A percentile compares a stretch with the other conserved stretches of the same genome.
Conservation (phyloP, 2,797 vertebrate species). For the Micropoecilia bifurca region DNA sequence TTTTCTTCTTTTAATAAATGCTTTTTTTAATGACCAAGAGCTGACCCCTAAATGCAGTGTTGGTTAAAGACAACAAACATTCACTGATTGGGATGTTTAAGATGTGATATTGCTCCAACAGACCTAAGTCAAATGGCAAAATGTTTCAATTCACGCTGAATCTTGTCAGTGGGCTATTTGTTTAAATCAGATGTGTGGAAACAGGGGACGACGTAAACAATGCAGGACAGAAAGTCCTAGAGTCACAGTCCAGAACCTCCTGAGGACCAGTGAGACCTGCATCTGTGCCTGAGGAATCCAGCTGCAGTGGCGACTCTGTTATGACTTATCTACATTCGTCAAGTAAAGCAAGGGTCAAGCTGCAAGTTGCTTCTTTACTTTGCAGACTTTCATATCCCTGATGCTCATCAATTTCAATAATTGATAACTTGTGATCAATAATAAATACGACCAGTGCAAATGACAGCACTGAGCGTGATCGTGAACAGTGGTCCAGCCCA, state of each 20-base stretch:
- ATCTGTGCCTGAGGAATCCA: not conserved
- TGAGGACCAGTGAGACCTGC: not conserved
- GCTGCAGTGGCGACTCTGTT: not conserved
- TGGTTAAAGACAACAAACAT: not conserved
- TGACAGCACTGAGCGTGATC: slow-evolving; percentile 48
- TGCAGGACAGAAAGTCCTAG: not conserved
- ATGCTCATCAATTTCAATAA: slow-evolving; percentile 65
- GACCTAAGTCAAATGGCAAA: too few species aligned
- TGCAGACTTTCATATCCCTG: slow-evolving; percentile 31
- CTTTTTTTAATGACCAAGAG: not conserved
- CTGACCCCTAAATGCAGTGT: not conserved
- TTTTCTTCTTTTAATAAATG: not conserved
- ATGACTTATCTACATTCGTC: not conserved
- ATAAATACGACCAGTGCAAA: slow-evolving; percentile 54
- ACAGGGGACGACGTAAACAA: not conserved
- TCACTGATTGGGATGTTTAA: too few species aligned
- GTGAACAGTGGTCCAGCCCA: slow-evolving; percentile 46
- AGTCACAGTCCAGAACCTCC: not conserved
- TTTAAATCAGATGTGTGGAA: not conserved
- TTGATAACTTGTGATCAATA: slow-evolving; percentile 61
- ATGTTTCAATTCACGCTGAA: not conserved
- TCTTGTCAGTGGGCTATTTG: not conserved
- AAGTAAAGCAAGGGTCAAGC: not conserved
- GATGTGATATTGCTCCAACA: too few species aligned
- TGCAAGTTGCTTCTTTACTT: slow-evolving; percentile 1